A percentile compares a stretch with the other conserved stretches of the same genome.
Evolutionary conservation across 1,140 invertebrate genomes (phyloP).

Genomic region (Drosophila fuyamai): DNA sequence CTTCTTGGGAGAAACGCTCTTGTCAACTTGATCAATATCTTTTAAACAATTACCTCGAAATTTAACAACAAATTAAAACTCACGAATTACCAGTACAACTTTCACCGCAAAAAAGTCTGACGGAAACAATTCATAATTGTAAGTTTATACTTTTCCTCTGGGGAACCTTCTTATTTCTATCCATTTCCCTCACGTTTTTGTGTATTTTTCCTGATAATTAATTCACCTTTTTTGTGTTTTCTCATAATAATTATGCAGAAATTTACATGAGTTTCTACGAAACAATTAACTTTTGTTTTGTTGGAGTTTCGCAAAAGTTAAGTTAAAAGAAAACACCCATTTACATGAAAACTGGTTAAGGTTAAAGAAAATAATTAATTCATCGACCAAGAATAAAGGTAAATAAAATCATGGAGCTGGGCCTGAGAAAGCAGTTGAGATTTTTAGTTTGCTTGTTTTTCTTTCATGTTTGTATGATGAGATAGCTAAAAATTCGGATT

Average conservation of each 20-base stretch:
- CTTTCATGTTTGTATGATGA: constrained; percentile 20
- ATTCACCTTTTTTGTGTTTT: constrained; percentile 71
- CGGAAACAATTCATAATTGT: constrained; percentile 40
- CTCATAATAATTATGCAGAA: constrained; percentile 76
- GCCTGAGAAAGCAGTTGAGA: constrained; percentile 25
- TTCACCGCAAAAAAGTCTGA: constrained; percentile 13
- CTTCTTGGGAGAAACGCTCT: constrained; percentile 23
- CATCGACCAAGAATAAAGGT: constrained; percentile 29
- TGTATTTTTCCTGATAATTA: constrained; percentile 67
- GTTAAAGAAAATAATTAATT: constrained; percentile 42
- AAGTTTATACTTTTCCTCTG: constrained; percentile 28
- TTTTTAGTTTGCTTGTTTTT: constrained; percentile 12
- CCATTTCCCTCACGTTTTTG: constrained; percentile 42
- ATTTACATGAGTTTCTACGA: constrained; percentile 40
- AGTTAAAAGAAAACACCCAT: constrained; percentile 26
- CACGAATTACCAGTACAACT: constrained; percentile 4
- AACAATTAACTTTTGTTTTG: constrained; percentile 72
- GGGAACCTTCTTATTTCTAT: constrained; percentile 11
- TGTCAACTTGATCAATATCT: constrained; percentile 52
- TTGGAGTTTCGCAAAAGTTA: constrained; percentile 34
- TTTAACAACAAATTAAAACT: not conserved
- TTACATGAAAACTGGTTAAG: constrained; percentile 16
- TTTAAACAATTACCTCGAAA: not conserved
- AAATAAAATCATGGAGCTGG: constrained; percentile 28
- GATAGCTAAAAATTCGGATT: constrained; percentile 7